Conservation (phyloP, 2,888 invertebrate genomes). For the Geophilus truncorum region DNA sequence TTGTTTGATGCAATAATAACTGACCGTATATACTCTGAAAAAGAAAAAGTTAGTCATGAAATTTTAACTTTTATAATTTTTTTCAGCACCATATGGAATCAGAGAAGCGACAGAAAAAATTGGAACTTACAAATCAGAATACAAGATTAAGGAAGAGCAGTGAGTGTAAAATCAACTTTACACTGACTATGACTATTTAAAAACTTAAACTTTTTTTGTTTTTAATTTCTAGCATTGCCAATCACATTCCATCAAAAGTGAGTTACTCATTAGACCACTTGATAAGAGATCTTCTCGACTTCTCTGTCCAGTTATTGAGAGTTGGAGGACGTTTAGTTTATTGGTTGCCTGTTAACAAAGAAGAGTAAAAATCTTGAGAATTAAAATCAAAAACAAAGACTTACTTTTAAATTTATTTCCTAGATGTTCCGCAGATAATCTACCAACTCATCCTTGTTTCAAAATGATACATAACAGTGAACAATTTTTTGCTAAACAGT, state of each 20-base stretch:
- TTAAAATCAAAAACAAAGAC: neutral
- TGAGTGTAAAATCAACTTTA: conserved; percentile 35
- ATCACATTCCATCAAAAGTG: conserved; percentile 57
- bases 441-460: conserved; percentile 78
- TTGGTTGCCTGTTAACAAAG: conserved; percentile 75
- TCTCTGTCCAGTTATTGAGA: conserved; percentile 69
- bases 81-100: conserved; percentile 92
- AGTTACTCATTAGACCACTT: conserved; percentile 77
- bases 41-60: neutral
- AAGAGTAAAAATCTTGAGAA: conserved; percentile 43
- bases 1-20: conserved; percentile 89
- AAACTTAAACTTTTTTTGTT: neutral
- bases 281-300: conserved; percentile 75
- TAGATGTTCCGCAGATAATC: conserved; percentile 59
- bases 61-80: conserved; percentile 28
- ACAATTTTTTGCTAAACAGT: conserved; percentile 73
- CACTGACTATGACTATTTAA: neutral
- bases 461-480: conserved; percentile 76
- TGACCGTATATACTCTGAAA: conserved; percentile 66
- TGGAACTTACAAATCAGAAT: conserved; percentile 57
- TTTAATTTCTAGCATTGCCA: conserved; percentile 43
- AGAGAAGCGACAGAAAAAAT: conserved; percentile 86
- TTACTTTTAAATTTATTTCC: conserved; percentile 31
- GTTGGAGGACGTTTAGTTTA: conserved; percentile 79
- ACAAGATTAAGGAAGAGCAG: conserved; percentile 61